phyloP scores from a whole-genome alignment of 1,140 invertebrate genomes.

The Amyelois transitella region DNA sequence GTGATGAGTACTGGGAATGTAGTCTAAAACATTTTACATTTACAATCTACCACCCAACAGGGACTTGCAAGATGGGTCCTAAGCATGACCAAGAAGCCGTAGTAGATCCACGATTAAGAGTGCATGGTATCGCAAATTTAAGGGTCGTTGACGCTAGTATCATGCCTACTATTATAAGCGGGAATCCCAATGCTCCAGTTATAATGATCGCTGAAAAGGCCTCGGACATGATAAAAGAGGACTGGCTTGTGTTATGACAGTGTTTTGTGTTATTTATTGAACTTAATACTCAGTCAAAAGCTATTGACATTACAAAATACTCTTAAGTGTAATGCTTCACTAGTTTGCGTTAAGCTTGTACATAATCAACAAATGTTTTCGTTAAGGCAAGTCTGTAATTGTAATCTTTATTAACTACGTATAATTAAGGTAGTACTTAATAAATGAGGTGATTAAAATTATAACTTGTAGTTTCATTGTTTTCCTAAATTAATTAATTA shows the following conservation, averaged over 20 bases:
- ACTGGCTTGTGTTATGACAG: constrained; percentile 77
- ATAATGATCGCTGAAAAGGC: constrained; percentile 89
- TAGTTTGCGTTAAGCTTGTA: constrained; percentile 3
- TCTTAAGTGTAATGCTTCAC: constrained; percentile 8
- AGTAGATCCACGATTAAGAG: constrained; percentile 84
- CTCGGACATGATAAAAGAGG: constrained; percentile 87
- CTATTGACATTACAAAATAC: constrained; percentile 47
- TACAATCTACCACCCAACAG: constrained; percentile 89
- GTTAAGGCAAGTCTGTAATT: constrained; percentile 23
- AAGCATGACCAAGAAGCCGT: constrained; percentile 83
- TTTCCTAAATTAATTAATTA: not conserved
- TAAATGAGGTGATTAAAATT: not conserved
- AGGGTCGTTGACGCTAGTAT: constrained; percentile 86
- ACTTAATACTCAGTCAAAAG: constrained; percentile 11
- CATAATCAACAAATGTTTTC: constrained; percentile 6
- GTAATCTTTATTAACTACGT: constrained; percentile 11
- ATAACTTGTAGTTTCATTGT: not conserved
- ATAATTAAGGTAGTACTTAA: constrained; percentile 1
- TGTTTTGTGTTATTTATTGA: constrained; percentile 36
- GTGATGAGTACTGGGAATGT: constrained; percentile 92
- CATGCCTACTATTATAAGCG: constrained; percentile 87
- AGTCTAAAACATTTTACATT: constrained; percentile 87
- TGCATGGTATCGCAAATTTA: constrained; percentile 82
- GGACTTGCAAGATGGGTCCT: constrained; percentile 92
- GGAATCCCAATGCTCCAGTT: constrained; percentile 85